Evolutionary conservation across 2,113 vertebrate genomes (phyloP).

Genomic region (Nycticorax nycticorax): DNA sequence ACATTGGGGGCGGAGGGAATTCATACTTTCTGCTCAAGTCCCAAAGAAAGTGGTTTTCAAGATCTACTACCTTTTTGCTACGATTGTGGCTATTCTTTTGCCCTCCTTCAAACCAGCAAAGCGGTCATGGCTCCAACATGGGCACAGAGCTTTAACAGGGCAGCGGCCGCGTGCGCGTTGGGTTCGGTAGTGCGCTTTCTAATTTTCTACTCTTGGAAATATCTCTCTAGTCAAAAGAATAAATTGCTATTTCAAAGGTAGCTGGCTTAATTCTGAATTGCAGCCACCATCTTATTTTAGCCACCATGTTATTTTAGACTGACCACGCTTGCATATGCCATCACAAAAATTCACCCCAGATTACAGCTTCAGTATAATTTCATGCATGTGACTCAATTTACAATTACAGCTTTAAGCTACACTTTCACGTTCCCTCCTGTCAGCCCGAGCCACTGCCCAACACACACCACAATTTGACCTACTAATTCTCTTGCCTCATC

Average conservation of each 20-base stretch:
- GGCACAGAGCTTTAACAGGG: neutral
- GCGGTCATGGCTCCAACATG: neutral
- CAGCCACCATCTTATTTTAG: neutral
- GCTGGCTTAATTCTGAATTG: neutral
- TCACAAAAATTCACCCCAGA: neutral
- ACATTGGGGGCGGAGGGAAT: neutral
- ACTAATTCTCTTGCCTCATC: neutral
- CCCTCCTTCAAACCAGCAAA: neutral
- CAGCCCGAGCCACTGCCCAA: neutral
- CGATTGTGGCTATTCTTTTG: neutral
- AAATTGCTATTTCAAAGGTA: neutral
- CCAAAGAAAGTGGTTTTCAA: neutral
- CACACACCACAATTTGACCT: neutral
- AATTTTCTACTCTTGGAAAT: neutral
- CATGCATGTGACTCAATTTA: neutral
- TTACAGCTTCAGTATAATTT: neutral
- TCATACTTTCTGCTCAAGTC: neutral
- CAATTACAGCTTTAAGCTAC: neutral
- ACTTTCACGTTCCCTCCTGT: conserved; percentile 12
- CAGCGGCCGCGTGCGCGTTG: neutral
- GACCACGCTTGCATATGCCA: neutral
- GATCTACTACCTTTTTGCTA: neutral
- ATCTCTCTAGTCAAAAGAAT: neutral
- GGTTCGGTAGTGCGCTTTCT: neutral
- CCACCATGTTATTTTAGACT: neutral